Evolutionary conservation across 2,888 invertebrate genomes (phyloP).

Genomic region (Glyphotaelius pellucidus): DNA sequence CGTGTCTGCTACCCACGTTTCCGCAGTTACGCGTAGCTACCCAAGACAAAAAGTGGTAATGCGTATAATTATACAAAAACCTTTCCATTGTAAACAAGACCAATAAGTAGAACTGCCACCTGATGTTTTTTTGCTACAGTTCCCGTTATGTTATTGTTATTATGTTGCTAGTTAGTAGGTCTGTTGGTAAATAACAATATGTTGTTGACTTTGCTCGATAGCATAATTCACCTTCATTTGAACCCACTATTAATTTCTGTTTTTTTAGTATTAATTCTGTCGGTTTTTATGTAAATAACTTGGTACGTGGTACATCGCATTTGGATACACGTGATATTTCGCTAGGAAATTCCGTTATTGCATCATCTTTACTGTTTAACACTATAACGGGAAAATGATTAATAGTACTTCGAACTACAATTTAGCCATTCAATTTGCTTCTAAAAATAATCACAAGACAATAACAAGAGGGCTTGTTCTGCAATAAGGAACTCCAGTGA

Average conservation of each 20-base stretch:
- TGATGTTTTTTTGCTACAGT: background rate
- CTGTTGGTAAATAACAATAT: background rate
- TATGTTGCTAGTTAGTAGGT: background rate
- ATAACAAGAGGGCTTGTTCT: background rate
- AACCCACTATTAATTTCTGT: background rate
- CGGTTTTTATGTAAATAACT: background rate
- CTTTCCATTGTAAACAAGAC: background rate
- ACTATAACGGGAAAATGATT: background rate
- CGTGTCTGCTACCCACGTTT: background rate
- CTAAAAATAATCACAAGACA: background rate
- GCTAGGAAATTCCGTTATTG: background rate
- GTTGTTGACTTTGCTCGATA: background rate
- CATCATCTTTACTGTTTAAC: background rate
- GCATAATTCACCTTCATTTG: background rate
- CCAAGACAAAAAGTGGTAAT: conserved; percentile 2
- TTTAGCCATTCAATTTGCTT: background rate
- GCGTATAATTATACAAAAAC: background rate
- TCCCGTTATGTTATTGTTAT: background rate
- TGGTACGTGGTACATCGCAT: background rate
- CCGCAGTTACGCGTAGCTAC: background rate
- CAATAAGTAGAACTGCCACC: background rate
- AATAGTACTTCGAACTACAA: background rate
- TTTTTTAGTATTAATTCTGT: background rate
- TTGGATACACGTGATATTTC: background rate
- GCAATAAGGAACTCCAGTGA: too few species aligned